A percentile compares a stretch with the other conserved stretches of the same genome.
These are phyloP conservation scores for Pycnomerus fuliginosus DNA, from an alignment of 2,888 invertebrate species.

Conservation along the genomic window DNA sequence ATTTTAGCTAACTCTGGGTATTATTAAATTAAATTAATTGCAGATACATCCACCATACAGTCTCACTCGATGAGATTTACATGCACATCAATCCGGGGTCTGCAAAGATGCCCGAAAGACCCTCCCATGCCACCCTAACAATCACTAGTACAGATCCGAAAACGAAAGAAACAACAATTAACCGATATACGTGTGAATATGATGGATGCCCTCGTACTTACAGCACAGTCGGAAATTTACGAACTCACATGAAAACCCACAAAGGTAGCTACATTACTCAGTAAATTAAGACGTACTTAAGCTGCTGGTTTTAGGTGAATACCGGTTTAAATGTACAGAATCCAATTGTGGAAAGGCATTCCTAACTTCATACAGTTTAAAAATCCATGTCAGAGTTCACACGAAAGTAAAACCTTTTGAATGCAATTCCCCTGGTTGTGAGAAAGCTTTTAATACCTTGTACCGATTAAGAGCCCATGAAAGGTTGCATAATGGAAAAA, in stretches of 20 bases:
- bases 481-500: constrained; percentile 89
- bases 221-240: constrained; percentile 90
- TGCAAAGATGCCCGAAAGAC: constrained; percentile 64
- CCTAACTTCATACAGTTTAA: constrained; percentile 90
- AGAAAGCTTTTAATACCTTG: constrained; percentile 91
- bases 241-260: constrained; percentile 95
- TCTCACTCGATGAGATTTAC: constrained; percentile 68
- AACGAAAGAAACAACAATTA: constrained; percentile 60
- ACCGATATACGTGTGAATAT: constrained; percentile 84
- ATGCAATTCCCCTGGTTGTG: constrained; percentile 79
- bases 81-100: constrained; percentile 70
- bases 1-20: too few species aligned
- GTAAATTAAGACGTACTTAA: background rate
- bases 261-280: constrained; percentile 64
- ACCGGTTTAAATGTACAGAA: constrained; percentile 87
- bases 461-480: constrained; percentile 92
- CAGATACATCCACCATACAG: constrained; percentile 69
- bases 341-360: constrained; percentile 89
- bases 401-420: constrained; percentile 91
- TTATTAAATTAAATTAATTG: too few species aligned
- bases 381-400: constrained; percentile 92
- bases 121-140: constrained; percentile 67
- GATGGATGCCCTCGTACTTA: constrained; percentile 86
- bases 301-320: constrained; percentile 74
- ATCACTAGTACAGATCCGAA: constrained; percentile 64